Base-by-base conservation (phyloP, 1,140 invertebrate species). In the Trichoplusia ni region DNA sequence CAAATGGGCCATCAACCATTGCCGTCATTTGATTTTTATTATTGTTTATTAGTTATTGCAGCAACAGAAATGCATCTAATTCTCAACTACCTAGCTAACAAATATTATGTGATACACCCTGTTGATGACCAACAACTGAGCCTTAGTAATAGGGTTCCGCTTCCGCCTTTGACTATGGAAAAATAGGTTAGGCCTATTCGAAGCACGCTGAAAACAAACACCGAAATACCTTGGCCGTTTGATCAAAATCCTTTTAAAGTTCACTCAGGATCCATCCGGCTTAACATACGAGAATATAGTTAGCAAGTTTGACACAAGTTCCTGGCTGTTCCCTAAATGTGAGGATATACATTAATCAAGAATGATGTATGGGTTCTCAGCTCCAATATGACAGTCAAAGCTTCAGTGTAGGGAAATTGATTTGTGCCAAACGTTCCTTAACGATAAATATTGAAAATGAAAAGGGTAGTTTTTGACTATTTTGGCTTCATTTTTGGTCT, bases 231-330 rank as follows among this genome's bases (percentile, higher is more conserved):
- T 13, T 16, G 29, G 11, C 4, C 0, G 29, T 33, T 11, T 2
- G 6, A 8, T 13, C 9, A 8, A 13, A 40, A 19, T 40, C 8
- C 19, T 23, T 44, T 25, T 14, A 25, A 13, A 25, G 23, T 14
- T 47, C 46, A 16, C n/a, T 33, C 16, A 31, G 27, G 14, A 49
- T 33, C 46, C 8, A 49, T 49, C 46, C 16, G 19, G 19, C 16
- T 33, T 18, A 16, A 49, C 27, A 7, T 11, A 49, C 23, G 29
- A 14, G 44, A 46, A 11, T 21, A 27, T 13, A n/a, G 42, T 46
- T 46, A 25, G n/a, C 14, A 49, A 49, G 27, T 49, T 49, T 49
- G 29, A 31, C 46, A 31, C 25, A 7, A 27, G 46, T 49, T 49
- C 16, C 1, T 14, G 25, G 33, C 5, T 27, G 27, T 49, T 49